A percentile compares a stretch with the other conserved stretches of the same genome.
Conservation (phyloP, 2,113 vertebrate species). For the Lipophrys pholis region DNA sequence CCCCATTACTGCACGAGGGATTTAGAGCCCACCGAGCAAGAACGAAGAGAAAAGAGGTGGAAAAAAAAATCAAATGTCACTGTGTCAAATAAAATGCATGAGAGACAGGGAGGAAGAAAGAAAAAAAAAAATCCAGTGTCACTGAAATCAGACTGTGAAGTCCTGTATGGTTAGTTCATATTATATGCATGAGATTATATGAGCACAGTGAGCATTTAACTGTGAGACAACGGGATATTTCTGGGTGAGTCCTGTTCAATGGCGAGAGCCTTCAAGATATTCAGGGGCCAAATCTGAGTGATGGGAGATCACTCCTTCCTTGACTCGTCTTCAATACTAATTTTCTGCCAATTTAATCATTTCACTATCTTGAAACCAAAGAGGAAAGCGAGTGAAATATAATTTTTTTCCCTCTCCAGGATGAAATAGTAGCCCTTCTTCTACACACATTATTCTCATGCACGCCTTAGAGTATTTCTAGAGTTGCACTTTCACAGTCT, state of each 20-base stretch:
- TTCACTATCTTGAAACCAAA: slow-evolving; percentile 39
- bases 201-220: slow-evolving; percentile 39
- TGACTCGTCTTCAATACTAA: slow-evolving; percentile 59
- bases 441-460: slow-evolving; percentile 3
- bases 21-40: slow-evolving; percentile 53
- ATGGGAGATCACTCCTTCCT: slow-evolving; percentile 45
- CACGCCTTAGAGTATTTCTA: slow-evolving; percentile 17
- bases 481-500: slow-evolving; percentile 10
- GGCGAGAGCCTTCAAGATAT: slow-evolving; percentile 44
- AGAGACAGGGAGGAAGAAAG: neutral
- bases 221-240: slow-evolving; percentile 58
- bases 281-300: slow-evolving; percentile 49
- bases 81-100: slow-evolving; percentile 51
- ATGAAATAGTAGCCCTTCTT: slow-evolving; percentile 27
- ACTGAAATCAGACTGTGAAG: slow-evolving; percentile 46
- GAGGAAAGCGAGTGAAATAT: slow-evolving; percentile 27
- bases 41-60: slow-evolving; percentile 18
- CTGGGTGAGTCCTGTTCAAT: slow-evolving; percentile 58
- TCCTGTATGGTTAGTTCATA: slow-evolving; percentile 23
- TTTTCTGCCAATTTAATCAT: slow-evolving; percentile 55
- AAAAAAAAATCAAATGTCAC: slow-evolving; percentile 20
- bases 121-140: slow-evolving; percentile 32
- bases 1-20: slow-evolving; percentile 67
- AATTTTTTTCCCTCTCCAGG: slow-evolving; percentile 46
- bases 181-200: slow-evolving; percentile 41